A percentile compares a stretch with the other conserved stretches of the same genome.
phyloP scores from a whole-genome alignment of 2,797 vertebrate species.

The Eospalax fontanierii region DNA sequence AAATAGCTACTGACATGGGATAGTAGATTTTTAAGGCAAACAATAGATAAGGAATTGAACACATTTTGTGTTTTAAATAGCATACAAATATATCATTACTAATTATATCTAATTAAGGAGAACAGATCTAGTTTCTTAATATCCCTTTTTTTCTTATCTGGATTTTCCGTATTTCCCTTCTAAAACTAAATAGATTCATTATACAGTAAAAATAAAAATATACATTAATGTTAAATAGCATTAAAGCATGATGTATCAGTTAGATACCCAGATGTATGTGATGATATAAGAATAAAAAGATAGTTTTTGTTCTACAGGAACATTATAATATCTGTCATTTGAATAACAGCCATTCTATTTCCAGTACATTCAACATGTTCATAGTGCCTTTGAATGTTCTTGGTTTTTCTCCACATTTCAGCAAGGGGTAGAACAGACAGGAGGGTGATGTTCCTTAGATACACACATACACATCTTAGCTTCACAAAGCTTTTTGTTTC shows the following conservation, averaged over 20 bases:
- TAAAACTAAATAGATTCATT: not conserved
- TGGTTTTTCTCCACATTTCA: not conserved
- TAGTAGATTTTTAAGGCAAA: not conserved
- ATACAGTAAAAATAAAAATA: not conserved
- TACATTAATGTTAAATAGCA: not conserved
- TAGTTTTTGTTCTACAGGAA: not conserved
- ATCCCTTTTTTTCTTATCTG: not conserved
- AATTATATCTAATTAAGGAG: not conserved
- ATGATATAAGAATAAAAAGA: constrained; percentile 24
- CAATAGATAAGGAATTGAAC: not conserved
- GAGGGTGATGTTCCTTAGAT: not conserved
- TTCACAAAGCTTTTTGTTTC: not conserved
- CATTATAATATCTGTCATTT: constrained; percentile 30
- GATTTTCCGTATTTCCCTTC: not conserved
- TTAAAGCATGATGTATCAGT: constrained; percentile 42
- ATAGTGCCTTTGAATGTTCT: constrained; percentile 32
- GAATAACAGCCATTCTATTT: constrained; percentile 21
- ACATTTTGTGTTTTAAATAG: not conserved
- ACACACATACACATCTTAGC: not conserved
- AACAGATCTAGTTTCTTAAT: not conserved
- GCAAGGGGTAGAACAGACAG: not conserved
- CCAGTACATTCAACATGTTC: constrained; percentile 14
- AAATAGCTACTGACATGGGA: not conserved
- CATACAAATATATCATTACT: not conserved
- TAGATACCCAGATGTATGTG: constrained; percentile 25